These are phyloP conservation scores for Drosophila helvetica DNA, from an alignment of 2,888 invertebrate genomes.

Conservation along the genomic window DNA sequence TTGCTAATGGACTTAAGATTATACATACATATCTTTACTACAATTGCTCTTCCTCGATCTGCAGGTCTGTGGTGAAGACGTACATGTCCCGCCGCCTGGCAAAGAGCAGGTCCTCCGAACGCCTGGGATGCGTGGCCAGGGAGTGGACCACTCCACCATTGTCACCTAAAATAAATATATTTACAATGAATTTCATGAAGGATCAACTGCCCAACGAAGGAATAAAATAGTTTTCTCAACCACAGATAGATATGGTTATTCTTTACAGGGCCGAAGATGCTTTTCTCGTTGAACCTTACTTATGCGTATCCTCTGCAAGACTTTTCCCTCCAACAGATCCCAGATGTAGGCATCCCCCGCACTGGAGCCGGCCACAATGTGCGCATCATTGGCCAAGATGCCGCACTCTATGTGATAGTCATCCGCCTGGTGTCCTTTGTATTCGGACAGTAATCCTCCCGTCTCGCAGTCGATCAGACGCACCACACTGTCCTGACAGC, in stretches of 20 bases:
- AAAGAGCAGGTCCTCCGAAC: slow-evolving; percentile 77
- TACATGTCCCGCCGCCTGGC: slow-evolving; percentile 82
- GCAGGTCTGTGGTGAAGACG: slow-evolving; percentile 73
- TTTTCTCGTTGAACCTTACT: slow-evolving; percentile 34
- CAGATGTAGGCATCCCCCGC: slow-evolving; percentile 89
- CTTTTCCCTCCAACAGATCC: slow-evolving; percentile 92
- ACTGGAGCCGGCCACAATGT: slow-evolving; percentile 95
- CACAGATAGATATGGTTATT: no score
- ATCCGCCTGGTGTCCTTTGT: slow-evolving; percentile 91
- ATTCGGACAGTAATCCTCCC: slow-evolving; percentile 91
- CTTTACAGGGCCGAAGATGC: no score
- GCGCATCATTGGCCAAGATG: slow-evolving; percentile 92
- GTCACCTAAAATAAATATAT: slow-evolving; percentile 57
- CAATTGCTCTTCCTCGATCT: slow-evolving; percentile 59
- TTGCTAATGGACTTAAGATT: neutral
- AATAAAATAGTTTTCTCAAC: no score
- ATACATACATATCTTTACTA: slow-evolving; percentile 25
- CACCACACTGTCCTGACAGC: slow-evolving; percentile 92
- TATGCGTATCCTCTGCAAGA: slow-evolving; percentile 84
- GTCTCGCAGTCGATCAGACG: slow-evolving; percentile 94
- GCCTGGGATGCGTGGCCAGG: slow-evolving; percentile 90
- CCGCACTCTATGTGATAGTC: slow-evolving; percentile 95
- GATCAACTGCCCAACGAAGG: no score
- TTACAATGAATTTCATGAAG: neutral
- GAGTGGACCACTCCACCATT: slow-evolving; percentile 90